These are phyloP conservation scores for Aphodius granarius DNA, from an alignment of 2,888 invertebrate species.

Conservation along the genomic window DNA sequence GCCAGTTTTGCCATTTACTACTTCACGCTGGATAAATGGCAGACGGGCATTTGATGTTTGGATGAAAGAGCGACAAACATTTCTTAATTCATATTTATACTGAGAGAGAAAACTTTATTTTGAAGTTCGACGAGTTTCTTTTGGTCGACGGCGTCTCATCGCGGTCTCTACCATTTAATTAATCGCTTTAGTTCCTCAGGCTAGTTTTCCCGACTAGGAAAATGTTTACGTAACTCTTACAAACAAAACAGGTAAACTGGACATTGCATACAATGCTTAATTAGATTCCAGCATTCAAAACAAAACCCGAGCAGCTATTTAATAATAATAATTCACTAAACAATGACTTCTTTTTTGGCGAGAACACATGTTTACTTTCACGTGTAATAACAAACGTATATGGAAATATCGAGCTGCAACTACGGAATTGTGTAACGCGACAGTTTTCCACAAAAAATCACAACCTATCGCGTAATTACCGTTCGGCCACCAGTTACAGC, in stretches of 20 bases:
- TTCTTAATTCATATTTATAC: neutral
- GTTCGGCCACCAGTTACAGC: neutral
- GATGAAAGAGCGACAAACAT: slow-evolving; percentile 1
- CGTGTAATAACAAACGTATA: neutral
- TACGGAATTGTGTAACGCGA: slow-evolving; percentile 3
- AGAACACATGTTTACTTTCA: slow-evolving; percentile 10
- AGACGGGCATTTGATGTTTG: neutral
- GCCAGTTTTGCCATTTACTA: slow-evolving; percentile 30
- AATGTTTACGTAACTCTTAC: neutral
- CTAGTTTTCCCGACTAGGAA: neutral
- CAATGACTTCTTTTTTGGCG: slow-evolving; percentile 8
- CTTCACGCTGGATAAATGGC: neutral
- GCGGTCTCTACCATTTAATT: neutral
- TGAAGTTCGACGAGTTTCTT: neutral
- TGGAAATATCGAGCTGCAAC: slow-evolving; percentile 5
- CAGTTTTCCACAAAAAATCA: neutral
- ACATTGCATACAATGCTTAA: slow-evolving; percentile 3
- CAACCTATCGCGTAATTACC: slow-evolving; percentile 9
- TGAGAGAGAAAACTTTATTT: neutral
- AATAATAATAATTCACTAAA: slow-evolving; percentile 9
- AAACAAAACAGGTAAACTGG: neutral
- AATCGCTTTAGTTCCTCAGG: neutral
- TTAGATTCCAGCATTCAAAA: slow-evolving; percentile 10
- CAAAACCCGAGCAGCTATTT: neutral
- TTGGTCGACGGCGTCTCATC: neutral